phyloP scores from a whole-genome alignment of 1,140 invertebrate species.

The Drosophila watanabei region DNA sequence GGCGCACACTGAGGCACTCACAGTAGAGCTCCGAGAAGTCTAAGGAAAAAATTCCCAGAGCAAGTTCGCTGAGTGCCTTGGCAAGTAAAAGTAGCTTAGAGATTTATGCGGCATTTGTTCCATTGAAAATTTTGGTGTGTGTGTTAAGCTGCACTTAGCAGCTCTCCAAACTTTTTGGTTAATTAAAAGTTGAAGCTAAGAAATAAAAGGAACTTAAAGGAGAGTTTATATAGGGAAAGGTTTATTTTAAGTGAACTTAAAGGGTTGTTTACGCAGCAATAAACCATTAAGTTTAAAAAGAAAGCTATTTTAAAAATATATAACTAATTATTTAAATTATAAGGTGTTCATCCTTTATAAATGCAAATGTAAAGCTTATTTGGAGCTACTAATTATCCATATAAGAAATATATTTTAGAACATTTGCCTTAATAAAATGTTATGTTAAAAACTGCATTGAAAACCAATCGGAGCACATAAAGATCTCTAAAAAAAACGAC shows the following conservation, averaged over 20 bases:
- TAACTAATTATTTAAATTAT: neutral
- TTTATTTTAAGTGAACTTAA: neutral
- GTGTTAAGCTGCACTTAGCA: constrained; percentile 41
- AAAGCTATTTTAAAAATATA: neutral
- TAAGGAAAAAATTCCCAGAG: constrained; percentile 1
- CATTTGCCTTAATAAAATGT: neutral
- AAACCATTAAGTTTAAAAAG: neutral
- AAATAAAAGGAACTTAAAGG: neutral
- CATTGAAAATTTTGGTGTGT: constrained; percentile 47
- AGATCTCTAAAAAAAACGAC: neutral
- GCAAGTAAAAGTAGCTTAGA: constrained; percentile 77
- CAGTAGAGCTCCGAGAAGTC: neutral
- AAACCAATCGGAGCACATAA: neutral
- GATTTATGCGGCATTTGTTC: constrained; percentile 73
- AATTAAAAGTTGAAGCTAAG: constrained; percentile 39
- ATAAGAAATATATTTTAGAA: neutral
- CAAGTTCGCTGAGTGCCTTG: constrained; percentile 56
- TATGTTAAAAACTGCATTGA: neutral
- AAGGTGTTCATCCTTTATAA: neutral
- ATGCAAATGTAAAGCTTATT: neutral
- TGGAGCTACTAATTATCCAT: neutral
- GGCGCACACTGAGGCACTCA: constrained; percentile 31
- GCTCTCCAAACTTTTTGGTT: constrained; percentile 30
- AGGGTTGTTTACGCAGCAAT: neutral
- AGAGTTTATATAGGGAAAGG: neutral